A percentile compares a stretch with the other conserved stretches of the same genome.
phyloP scores from a whole-genome alignment of 30 jellyfish, hydroid and myxozoan species.

The Turritopsis rubra region DNA sequence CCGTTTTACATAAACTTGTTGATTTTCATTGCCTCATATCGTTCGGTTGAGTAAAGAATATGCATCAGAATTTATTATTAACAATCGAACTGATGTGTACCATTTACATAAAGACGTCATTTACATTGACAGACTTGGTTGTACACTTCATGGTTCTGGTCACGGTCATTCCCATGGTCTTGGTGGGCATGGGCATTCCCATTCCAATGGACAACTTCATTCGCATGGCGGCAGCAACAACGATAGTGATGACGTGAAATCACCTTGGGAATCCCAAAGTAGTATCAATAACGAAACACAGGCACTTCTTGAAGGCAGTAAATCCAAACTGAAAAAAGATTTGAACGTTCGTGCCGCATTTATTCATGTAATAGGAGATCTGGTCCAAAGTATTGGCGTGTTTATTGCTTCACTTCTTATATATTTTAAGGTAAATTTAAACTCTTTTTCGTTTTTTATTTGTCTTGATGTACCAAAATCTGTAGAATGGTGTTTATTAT shows the following conservation, averaged over 20 bases:
- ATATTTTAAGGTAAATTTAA: slow-evolving; percentile 54
- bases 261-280: slow-evolving; percentile 1
- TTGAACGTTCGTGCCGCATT: slow-evolving; percentile 93
- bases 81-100: too few relatives aligned
- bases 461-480: background rate
- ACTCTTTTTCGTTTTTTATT: background rate
- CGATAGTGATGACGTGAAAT: slow-evolving; percentile 20
- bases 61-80: too few relatives aligned
- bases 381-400: slow-evolving; percentile 91
- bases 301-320: slow-evolving; percentile 16
- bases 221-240: slow-evolving; percentile 41
- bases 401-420: slow-evolving; percentile 77
- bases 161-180: slow-evolving; percentile 57
- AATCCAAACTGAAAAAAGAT: slow-evolving; percentile 58
- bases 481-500: too few relatives aligned
- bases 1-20: background rate
- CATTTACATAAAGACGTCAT: too few relatives aligned
- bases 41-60: background rate
- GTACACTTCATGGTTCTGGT: slow-evolving; percentile 58
- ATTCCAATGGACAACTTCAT: slow-evolving; percentile 52
- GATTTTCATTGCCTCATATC: background rate
- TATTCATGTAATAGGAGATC: slow-evolving; percentile 86
- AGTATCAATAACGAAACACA: slow-evolving; percentile 22
- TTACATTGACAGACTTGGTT: slow-evolving; percentile 69
- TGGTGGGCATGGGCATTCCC: slow-evolving; percentile 73